Evolutionary conservation across 2,797 vertebrate genomes (phyloP), one percentile per base, ranked within the genome.

Genomic region (Cichlasoma orientale): DNA sequence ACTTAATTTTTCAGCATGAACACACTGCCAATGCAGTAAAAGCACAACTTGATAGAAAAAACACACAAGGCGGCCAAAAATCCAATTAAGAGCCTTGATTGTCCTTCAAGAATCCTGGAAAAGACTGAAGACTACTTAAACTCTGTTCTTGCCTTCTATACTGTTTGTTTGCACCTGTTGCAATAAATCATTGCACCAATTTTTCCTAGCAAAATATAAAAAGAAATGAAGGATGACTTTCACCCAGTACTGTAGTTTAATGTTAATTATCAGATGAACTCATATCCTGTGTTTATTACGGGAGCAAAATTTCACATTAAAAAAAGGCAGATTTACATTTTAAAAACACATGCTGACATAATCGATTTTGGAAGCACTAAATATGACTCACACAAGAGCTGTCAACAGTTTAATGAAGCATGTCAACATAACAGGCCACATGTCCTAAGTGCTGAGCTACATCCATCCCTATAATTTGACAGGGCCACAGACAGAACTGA

Each of bases 401-500:
- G 55, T 79, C 56, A 41, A 11, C 56, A 56, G 55, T 84, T 82
- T 70, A 79, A 75, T 55, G 21, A 70, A 55, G 7, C 58, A 19
- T 27, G 44, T 74, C 57, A 58, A 71, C 58, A 27, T 61, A 56
- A 74, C 31, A 33, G 76, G 72, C 70, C 33, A 56, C 27, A 63
- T 77, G 16, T 16, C 61, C 55, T 25, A 7, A 57, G 14, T 59
- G 66, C 16, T 73, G 66, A 68, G 58, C 56, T 50, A 76, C 41
- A 79, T 80, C 66, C 56, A 57, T 58, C 41, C 41, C 36, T 21
- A 53, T 76, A 69, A 85, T 72, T 47, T 72, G 54, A 81, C 69
- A 75, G 50, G 66, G 63, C 77, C 68, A 73, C 75, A 83, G 68
- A 80, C 69, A 41, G 63, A 36, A 14, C 82, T 36, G 63, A 61